Evolutionary conservation across 64 coral and sea anemone genomes (phyloP).

Genomic region (Platygyra sinensis): DNA sequence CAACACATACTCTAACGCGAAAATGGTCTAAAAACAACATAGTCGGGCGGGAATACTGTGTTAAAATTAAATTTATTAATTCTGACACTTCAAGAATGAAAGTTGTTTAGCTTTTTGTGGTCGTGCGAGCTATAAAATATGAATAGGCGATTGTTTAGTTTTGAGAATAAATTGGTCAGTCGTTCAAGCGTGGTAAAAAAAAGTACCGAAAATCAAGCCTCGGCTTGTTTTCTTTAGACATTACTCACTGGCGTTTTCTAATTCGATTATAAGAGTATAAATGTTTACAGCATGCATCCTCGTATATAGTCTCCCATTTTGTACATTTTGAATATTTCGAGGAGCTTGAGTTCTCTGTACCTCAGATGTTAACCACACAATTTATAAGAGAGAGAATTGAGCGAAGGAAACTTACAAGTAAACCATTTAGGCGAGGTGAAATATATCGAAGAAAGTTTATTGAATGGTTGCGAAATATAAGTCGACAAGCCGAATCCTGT

Average conservation of each 20-base stretch:
- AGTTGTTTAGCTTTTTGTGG: conserved; percentile 17
- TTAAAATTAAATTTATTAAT: neutral
- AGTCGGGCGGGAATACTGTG: neutral
- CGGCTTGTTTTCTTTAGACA: neutral
- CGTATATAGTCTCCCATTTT: too few relatives aligned
- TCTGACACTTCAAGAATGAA: neutral
- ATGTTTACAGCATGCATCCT: too few relatives aligned
- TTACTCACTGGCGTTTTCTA: too few relatives aligned
- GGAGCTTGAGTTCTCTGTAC: neutral
- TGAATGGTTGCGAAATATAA: neutral
- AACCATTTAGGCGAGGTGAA: neutral
- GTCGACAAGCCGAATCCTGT: neutral
- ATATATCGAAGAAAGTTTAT: neutral
- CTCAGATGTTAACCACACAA: neutral
- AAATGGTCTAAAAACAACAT: neutral
- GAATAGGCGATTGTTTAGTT: neutral
- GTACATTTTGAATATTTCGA: too few relatives aligned
- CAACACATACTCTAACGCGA: neutral
- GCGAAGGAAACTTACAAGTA: neutral
- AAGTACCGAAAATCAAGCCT: neutral
- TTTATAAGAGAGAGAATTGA: neutral
- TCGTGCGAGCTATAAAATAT: conserved; percentile 12
- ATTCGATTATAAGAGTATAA: too few relatives aligned
- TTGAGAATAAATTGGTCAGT: neutral
- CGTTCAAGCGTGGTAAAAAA: too few relatives aligned